Conservation (phyloP, 2,888 invertebrate genomes). For the Apomyelois bistriatella region DNA sequence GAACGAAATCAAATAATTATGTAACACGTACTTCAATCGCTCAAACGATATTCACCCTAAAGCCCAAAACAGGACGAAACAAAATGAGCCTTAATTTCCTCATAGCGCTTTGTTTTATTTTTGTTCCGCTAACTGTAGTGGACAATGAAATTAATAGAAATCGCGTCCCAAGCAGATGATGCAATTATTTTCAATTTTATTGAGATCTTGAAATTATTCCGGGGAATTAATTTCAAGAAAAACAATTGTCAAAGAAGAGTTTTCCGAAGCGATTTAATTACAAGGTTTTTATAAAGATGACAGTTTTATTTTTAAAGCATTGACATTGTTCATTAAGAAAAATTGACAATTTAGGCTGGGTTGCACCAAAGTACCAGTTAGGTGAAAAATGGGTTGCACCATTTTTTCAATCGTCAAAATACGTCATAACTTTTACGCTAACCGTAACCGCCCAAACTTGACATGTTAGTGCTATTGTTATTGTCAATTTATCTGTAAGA, state of each 20-base stretch:
- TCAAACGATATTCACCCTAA: too few relatives aligned
- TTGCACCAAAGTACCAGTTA: too few relatives aligned
- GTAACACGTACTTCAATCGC: too few relatives aligned
- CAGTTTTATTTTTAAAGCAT: neutral
- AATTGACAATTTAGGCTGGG: too few relatives aligned
- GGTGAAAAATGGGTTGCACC: too few relatives aligned
- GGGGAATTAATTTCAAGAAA: constrained; percentile 7
- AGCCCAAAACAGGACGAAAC: neutral
- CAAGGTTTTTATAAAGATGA: neutral
- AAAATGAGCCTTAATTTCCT: neutral
- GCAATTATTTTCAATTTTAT: constrained; percentile 11
- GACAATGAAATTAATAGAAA: constrained; percentile 8
- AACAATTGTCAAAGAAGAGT: constrained; percentile 6
- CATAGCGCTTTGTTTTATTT: constrained; percentile 4
- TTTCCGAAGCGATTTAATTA: neutral
- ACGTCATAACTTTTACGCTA: too few relatives aligned
- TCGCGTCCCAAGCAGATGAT: constrained; percentile 3
- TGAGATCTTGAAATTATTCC: neutral
- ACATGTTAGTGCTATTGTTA: too few relatives aligned
- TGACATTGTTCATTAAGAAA: too few relatives aligned
- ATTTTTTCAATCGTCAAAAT: too few relatives aligned
- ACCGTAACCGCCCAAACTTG: too few relatives aligned
- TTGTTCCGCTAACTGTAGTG: neutral
- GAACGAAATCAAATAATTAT: too few relatives aligned
- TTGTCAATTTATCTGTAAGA: too few relatives aligned